phyloP scores from a whole-genome alignment of 2,797 vertebrate genomes.

The Linurgus olivaceus region DNA sequence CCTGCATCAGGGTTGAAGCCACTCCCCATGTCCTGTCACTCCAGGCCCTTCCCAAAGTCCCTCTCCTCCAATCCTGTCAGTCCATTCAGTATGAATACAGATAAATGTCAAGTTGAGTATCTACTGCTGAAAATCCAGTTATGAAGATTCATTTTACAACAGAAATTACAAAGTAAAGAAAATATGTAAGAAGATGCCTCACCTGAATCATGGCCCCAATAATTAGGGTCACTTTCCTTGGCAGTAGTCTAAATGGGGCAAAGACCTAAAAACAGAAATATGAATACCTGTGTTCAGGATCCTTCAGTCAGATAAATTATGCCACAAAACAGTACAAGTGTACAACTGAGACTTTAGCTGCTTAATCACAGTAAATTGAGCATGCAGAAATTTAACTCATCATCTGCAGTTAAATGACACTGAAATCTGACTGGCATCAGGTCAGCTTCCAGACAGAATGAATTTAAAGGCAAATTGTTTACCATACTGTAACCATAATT shows the following conservation, averaged over 20 bases:
- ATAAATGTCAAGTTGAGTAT: not conserved
- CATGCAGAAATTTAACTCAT: not conserved
- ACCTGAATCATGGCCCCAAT: constrained; percentile 93
- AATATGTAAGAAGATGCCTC: not conserved
- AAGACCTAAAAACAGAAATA: constrained; percentile 83
- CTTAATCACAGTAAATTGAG: not conserved
- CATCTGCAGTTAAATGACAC: not conserved
- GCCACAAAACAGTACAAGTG: not conserved
- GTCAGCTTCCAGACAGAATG: not conserved
- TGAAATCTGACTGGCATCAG: not conserved
- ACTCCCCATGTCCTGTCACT: not conserved
- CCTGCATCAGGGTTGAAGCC: not conserved
- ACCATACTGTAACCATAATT: not conserved
- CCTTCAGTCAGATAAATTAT: not conserved
- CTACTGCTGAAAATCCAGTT: not conserved
- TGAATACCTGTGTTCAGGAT: not conserved
- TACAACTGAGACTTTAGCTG: not conserved
- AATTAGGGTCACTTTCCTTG: constrained; percentile 89
- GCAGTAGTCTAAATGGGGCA: constrained; percentile 89
- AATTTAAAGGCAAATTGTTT: not conserved
- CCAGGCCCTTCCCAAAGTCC: not conserved
- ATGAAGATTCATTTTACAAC: not conserved
- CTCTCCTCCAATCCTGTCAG: not conserved
- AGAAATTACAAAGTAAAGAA: not conserved
- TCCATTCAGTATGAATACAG: not conserved